phyloP scores from a whole-genome alignment of 2,113 vertebrate species.

The Microcebus tavaratra region DNA sequence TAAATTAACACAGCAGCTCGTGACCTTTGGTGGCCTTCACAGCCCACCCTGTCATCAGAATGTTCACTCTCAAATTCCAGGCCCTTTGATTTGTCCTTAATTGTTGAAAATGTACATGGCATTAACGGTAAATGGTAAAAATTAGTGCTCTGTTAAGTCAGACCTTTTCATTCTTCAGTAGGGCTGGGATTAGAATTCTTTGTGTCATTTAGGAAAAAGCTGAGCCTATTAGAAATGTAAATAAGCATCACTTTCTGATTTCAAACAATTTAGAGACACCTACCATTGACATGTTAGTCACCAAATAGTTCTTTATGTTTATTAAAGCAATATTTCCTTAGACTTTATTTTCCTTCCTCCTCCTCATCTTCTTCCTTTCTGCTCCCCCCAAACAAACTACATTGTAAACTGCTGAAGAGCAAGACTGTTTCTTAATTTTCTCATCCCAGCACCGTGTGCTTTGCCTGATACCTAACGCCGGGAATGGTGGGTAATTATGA shows the following conservation, averaged over 20 bases:
- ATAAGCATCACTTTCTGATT: constrained; percentile 25
- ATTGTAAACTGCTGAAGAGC: not conserved
- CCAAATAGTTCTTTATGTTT: not conserved
- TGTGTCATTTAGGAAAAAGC: not conserved
- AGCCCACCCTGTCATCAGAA: not conserved
- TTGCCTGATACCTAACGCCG: not conserved
- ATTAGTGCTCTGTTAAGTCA: not conserved
- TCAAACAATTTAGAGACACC: not conserved
- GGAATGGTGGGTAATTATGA: not conserved
- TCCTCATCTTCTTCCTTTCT: not conserved
- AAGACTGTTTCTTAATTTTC: not conserved
- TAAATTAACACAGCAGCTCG: not conserved
- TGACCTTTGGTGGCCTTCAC: not conserved
- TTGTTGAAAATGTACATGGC: not conserved
- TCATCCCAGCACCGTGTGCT: not conserved
- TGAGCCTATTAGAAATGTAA: not conserved
- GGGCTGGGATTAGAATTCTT: not conserved
- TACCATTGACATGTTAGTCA: not conserved
- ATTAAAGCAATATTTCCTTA: not conserved
- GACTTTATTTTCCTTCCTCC: not conserved
- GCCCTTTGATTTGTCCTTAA: constrained; percentile 14
- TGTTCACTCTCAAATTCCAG: not conserved
- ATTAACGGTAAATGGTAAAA: constrained; percentile 18
- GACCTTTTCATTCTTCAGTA: not conserved
- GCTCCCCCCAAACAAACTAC: not conserved